phyloP scores from a whole-genome alignment of 2,797 vertebrate species.

The Microcaecilia unicolor region DNA sequence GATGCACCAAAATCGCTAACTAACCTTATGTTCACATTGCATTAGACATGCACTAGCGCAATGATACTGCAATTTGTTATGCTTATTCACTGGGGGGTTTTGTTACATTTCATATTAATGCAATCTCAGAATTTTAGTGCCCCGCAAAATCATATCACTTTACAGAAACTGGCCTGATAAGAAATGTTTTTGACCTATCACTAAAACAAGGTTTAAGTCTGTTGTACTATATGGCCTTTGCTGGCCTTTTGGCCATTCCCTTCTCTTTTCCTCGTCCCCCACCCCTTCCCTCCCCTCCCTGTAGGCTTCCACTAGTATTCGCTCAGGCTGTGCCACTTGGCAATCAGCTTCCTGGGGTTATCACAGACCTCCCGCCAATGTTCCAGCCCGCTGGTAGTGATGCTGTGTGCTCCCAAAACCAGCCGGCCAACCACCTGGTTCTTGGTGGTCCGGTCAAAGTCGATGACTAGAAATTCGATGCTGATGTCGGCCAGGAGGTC shows the following conservation, averaged over 20 bases:
- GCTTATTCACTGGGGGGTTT: constrained; percentile 36
- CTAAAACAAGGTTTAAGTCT: constrained; percentile 41
- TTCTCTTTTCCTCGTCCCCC: background rate
- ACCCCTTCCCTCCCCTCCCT: background rate
- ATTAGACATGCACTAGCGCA: constrained; percentile 63
- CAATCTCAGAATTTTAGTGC: constrained; percentile 37
- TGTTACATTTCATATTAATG: constrained; percentile 9
- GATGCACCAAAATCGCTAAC: constrained; percentile 49
- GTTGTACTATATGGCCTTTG: constrained; percentile 10
- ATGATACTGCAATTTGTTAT: constrained; percentile 44
- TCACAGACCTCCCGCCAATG: constrained; percentile 89
- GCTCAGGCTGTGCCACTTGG: constrained; percentile 90
- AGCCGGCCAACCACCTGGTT: constrained; percentile 85
- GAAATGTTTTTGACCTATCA: constrained; percentile 43
- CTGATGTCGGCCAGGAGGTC: constrained; percentile 86
- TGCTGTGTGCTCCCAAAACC: constrained; percentile 76
- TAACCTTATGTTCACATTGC: constrained; percentile 54
- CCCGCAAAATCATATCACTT: constrained; percentile 39
- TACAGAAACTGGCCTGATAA: constrained; percentile 41
- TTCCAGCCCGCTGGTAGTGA: constrained; percentile 55
- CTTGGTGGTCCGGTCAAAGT: constrained; percentile 92
- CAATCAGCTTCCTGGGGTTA: constrained; percentile 73
- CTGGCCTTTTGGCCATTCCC: background rate
- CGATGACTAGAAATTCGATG: constrained; percentile 88
- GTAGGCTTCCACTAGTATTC: constrained; percentile 58